These are phyloP conservation scores for Brachymystax lenok DNA, from an alignment of 2,797 vertebrate genomes.

Conservation along the genomic window DNA sequence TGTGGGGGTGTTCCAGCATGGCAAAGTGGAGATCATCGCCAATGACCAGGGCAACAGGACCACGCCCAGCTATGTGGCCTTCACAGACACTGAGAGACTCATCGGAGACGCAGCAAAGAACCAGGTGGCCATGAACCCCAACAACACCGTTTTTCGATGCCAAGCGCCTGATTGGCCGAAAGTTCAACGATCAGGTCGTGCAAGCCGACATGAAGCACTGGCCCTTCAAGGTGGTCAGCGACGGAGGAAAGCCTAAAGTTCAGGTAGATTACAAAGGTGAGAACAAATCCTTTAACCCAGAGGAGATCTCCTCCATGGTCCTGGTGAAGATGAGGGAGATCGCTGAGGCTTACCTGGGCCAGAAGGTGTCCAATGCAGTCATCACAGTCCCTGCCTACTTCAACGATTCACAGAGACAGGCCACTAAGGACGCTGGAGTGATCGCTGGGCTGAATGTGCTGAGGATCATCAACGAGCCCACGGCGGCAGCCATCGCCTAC, in stretches of 20 bases:
- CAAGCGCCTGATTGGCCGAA: constrained; percentile 1
- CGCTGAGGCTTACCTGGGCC: constrained; percentile 29
- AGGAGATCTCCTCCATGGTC: constrained; percentile 25
- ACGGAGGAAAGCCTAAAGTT: constrained; percentile 27
- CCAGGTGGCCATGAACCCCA: constrained; percentile 26
- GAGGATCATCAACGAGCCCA: constrained; percentile 35
- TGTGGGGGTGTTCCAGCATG: constrained; percentile 6
- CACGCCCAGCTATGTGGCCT: constrained; percentile 32
- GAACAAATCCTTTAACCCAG: constrained; percentile 26
- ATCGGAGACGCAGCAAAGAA: constrained; percentile 36
- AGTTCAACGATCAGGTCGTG: constrained; percentile 13
- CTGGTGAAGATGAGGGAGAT: constrained; percentile 32
- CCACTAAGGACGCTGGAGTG: constrained; percentile 9
- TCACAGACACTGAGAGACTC: constrained; percentile 28
- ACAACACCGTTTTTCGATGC: not conserved
- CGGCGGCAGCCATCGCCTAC: constrained; percentile 1
- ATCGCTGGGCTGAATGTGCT: constrained; percentile 15
- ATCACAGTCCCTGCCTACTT: constrained; percentile 23
- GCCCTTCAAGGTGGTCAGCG: constrained; percentile 13
- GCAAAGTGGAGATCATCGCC: no score
- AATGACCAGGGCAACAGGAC: constrained; percentile 8
- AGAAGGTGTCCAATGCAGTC: constrained; percentile 28
- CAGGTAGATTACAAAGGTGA: constrained; percentile 30
- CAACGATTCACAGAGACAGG: constrained; percentile 8
- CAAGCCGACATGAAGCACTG: no score